Evolutionary conservation across 2,113 vertebrate genomes (phyloP).

Genomic region (Todiramphus saurophagus): DNA sequence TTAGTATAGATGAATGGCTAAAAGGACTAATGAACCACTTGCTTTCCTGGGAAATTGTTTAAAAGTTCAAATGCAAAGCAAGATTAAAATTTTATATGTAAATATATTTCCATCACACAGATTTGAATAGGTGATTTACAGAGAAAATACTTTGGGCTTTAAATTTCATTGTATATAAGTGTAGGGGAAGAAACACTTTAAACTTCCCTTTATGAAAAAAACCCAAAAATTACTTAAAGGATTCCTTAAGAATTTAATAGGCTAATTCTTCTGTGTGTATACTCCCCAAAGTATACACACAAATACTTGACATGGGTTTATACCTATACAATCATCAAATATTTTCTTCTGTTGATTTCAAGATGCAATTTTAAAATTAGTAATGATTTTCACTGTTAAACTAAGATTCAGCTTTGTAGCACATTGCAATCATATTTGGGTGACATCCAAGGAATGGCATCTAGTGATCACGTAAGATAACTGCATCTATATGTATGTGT

Average conservation of each 20-base stretch:
- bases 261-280: background rate
- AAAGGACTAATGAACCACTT: background rate
- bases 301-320: background rate
- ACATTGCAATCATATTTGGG: background rate
- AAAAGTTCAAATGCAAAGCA: conserved; percentile 26
- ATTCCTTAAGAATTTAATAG: background rate
- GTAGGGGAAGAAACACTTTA: background rate
- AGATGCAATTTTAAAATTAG: background rate
- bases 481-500: background rate
- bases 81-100: conserved; percentile 18
- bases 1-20: background rate
- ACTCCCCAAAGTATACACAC: rapidly evolving
- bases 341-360: background rate
- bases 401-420: background rate
- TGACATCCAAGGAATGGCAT: background rate
- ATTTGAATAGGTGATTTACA: conserved; percentile 15
- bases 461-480: background rate
- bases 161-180: rapidly evolving
- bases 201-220: background rate
- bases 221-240: background rate
- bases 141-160: background rate
- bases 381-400: background rate
- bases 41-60: background rate
- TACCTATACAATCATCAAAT: background rate
- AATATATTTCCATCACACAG: conserved; percentile 2